Percentiles rank a stretch among this genome's conserved stretches.
phyloP scores from a whole-genome alignment of 2,797 vertebrate species.

The Rallus crepitans region DNA sequence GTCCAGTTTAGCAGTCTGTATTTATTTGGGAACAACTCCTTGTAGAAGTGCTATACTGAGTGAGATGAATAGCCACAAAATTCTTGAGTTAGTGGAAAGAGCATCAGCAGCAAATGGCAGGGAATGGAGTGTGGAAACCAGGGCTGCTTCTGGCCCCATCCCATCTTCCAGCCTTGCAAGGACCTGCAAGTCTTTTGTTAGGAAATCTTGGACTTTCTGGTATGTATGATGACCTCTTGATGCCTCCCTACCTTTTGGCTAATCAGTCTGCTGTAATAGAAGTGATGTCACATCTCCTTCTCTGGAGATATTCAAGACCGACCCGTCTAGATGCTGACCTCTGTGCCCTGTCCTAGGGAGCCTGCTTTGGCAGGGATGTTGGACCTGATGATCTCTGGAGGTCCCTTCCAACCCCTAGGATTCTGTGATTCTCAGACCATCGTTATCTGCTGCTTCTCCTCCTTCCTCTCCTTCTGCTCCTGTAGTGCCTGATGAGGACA shows the following conservation, averaged over 20 bases:
- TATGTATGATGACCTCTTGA: background rate
- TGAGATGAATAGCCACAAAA: fast-evolving
- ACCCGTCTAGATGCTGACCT: no score
- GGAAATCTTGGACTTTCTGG: fast-evolving
- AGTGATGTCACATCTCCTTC: background rate
- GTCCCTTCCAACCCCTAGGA: no score
- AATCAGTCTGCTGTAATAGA: background rate
- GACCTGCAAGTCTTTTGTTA: background rate
- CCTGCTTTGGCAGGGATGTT: no score
- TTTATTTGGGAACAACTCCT: background rate
- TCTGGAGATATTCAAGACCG: no score
- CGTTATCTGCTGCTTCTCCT: background rate
- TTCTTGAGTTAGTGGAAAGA: background rate
- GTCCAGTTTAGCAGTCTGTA: background rate
- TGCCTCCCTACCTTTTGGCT: background rate
- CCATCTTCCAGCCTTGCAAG: background rate
- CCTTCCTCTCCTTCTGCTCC: background rate
- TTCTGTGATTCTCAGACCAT: no score
- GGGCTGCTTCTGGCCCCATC: background rate
- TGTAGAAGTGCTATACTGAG: background rate
- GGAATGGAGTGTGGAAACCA: background rate
- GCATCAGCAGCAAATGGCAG: fast-evolving
- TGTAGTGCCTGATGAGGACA: conserved; percentile 78
- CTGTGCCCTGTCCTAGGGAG: no score
- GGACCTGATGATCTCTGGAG: no score